A percentile compares a stretch with the other conserved stretches of the same genome.
Evolutionary conservation across 2,888 invertebrate genomes (phyloP).

Genomic region (Rhagonycha lutea): DNA sequence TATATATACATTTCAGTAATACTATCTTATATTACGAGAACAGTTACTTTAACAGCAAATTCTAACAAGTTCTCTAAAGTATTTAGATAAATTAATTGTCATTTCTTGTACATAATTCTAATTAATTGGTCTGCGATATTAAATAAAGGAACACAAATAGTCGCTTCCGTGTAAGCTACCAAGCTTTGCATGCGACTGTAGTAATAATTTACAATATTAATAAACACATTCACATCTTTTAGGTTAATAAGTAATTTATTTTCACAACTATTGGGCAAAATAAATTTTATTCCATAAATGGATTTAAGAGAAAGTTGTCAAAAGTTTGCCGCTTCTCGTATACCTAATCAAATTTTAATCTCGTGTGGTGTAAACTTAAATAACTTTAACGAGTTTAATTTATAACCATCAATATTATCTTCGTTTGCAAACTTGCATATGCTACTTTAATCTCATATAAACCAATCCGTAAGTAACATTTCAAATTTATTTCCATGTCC

Average conservation of each 20-base stretch:
- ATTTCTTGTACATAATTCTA: background rate
- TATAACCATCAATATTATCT: conserved; percentile 16
- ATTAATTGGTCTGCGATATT: background rate
- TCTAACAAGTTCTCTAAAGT: background rate
- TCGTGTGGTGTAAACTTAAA: conserved; percentile 12
- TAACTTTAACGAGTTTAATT: conserved; percentile 9
- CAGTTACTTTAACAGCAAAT: background rate
- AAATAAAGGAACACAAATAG: background rate
- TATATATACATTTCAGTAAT: background rate
- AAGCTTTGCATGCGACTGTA: background rate
- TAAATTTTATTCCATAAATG: conserved; percentile 17
- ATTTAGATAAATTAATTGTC: background rate
- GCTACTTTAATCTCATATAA: conserved; percentile 14
- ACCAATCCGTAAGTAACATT: background rate
- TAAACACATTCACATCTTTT: conserved; percentile 8
- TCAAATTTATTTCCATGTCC: background rate
- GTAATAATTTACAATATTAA: background rate
- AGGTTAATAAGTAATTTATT: conserved; percentile 5
- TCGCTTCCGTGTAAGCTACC: background rate
- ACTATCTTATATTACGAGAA: background rate
- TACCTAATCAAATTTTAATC: conserved; percentile 15
- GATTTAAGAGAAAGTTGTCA: conserved; percentile 24
- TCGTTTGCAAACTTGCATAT: conserved; percentile 7
- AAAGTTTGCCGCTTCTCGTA: conserved; percentile 17
- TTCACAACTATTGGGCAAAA: conserved; percentile 12